A percentile compares a stretch with the other conserved stretches of the same genome.
phyloP scores from a whole-genome alignment of 2,797 vertebrate species.

The Sebastolobus alascanus region DNA sequence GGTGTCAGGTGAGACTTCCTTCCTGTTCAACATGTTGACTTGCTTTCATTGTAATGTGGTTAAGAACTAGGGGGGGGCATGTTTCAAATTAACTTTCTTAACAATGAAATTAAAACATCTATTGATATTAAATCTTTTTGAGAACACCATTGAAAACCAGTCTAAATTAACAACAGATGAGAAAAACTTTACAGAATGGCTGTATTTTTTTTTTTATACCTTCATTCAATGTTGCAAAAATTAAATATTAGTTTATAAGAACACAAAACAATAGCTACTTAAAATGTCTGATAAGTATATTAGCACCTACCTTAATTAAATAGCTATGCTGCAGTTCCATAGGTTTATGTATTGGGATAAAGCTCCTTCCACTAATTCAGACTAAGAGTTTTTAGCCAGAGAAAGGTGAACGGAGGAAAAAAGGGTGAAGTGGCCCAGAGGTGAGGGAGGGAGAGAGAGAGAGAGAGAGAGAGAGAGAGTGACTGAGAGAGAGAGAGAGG shows the following conservation, averaged over 20 bases:
- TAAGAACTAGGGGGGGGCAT: slow-evolving; percentile 11
- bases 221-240: slow-evolving; percentile 1
- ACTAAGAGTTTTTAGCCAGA: slow-evolving; percentile 85
- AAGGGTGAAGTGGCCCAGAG: slow-evolving; percentile 83
- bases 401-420: slow-evolving; percentile 77
- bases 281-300: slow-evolving; percentile 87
- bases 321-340: slow-evolving; percentile 87
- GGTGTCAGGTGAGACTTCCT: slow-evolving; percentile 79
- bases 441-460: slow-evolving; percentile 79
- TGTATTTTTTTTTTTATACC: neutral
- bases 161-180: neutral
- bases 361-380: slow-evolving; percentile 90
- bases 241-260: slow-evolving; percentile 57
- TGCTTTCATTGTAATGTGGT: slow-evolving; percentile 60
- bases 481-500: slow-evolving; percentile 38
- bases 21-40: slow-evolving; percentile 74
- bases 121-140: slow-evolving; percentile 2
- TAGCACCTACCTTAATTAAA: slow-evolving; percentile 90
- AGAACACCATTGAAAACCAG: neutral
- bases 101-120: neutral
- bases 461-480: slow-evolving; percentile 60
- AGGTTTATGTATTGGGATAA: slow-evolving; percentile 79
- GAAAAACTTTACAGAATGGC: neutral
- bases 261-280: slow-evolving; percentile 44
- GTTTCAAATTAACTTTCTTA: slow-evolving; percentile 44